Conservation (phyloP, 2,888 invertebrate species). For the Nycteola revayana region DNA sequence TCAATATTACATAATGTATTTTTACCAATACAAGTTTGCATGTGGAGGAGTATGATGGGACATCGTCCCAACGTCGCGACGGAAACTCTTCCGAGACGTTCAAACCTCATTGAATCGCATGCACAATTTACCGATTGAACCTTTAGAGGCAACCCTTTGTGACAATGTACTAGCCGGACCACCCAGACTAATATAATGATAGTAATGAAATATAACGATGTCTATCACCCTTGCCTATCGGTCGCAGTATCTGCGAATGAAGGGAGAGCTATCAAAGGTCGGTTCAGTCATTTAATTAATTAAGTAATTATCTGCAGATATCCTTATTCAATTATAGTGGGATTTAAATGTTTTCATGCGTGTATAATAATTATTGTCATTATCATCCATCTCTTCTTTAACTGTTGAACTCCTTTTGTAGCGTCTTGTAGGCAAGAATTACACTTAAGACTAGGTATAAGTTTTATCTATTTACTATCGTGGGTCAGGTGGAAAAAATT, state of each 20-base stretch:
- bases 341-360: too few relatives aligned
- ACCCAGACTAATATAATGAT: conserved; percentile 46
- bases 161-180: conserved; percentile 35
- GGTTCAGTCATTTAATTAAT: conserved; percentile 23
- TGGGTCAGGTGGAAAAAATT: too few relatives aligned
- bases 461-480: too few relatives aligned
- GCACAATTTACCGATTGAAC: conserved; percentile 57
- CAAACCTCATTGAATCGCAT: conserved; percentile 58
- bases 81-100: conserved; percentile 44
- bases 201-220: conserved; percentile 55
- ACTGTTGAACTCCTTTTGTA: too few relatives aligned
- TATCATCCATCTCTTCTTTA: too few relatives aligned
- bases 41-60: conserved; percentile 28
- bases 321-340: too few relatives aligned
- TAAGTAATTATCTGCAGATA: conserved; percentile 13
- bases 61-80: conserved; percentile 43
- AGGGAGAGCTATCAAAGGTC: conserved; percentile 22
- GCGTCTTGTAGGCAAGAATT: too few relatives aligned
- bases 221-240: conserved; percentile 37
- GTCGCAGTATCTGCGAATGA: conserved; percentile 25
- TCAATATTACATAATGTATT: too few relatives aligned
- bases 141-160: conserved; percentile 44
- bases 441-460: too few relatives aligned
- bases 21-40: too few relatives aligned
- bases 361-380: too few relatives aligned